Evolutionary conservation across 2,888 invertebrate species (phyloP).

Genomic region (Metacarcinus magister): DNA sequence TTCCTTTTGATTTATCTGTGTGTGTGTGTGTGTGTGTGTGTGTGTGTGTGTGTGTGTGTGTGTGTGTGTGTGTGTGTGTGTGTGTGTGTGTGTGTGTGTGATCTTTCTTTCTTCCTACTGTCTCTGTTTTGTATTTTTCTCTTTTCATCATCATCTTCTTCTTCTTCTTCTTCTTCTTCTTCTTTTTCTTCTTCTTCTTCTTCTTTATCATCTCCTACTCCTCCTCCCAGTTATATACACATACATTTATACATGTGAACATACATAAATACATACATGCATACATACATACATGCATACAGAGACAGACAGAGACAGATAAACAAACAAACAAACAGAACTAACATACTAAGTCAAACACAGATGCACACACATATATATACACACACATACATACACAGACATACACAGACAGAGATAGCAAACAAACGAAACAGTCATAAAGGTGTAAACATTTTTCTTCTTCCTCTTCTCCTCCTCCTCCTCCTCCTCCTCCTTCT

Average conservation of each 20-base stretch:
- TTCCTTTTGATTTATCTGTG: not conserved
- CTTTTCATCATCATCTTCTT: not conserved
- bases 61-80: not conserved
- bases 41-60: not conserved
- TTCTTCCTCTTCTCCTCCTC: not conserved
- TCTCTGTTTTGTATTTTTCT: not conserved
- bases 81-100: too few species aligned
- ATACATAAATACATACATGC: too few species aligned
- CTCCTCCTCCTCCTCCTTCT: not conserved
- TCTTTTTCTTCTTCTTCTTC: not conserved
- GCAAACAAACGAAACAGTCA: not conserved
- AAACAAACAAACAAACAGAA: too few species aligned
- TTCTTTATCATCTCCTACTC: not conserved
- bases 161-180: not conserved
- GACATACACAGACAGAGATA: not conserved
- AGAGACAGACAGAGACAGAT: too few species aligned
- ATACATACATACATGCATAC: too few species aligned
- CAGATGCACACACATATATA: too few species aligned
- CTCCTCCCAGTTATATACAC: not conserved
- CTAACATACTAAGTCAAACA: too few species aligned
- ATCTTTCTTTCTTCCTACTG: not conserved
- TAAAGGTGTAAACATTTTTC: not conserved
- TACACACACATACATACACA: too few species aligned
- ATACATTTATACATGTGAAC: too few species aligned
- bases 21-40: not conserved